These are phyloP conservation scores for Pocota personata DNA, from an alignment of 2,888 invertebrate species.

Conservation along the genomic window DNA sequence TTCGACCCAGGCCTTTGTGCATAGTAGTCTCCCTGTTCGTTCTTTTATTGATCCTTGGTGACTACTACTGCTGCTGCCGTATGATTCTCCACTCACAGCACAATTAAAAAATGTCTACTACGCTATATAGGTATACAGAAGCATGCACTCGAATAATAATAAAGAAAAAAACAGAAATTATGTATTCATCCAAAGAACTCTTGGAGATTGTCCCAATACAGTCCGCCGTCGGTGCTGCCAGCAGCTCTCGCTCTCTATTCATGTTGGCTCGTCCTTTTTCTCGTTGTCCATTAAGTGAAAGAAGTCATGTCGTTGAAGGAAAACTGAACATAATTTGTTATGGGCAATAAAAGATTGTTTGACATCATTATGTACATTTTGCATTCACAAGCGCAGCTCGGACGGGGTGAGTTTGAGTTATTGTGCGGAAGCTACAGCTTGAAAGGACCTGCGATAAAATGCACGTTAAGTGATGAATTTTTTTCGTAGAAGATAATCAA, in stretches of 20 bases:
- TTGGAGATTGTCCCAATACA: slow-evolving; percentile 37
- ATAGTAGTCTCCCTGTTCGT: slow-evolving; percentile 31
- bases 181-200: slow-evolving; percentile 49
- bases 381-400: slow-evolving; percentile 39
- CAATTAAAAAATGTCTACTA: slow-evolving; percentile 36
- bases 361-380: slow-evolving; percentile 66
- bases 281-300: slow-evolving; percentile 59
- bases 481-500: slow-evolving; percentile 56
- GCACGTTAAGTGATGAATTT: slow-evolving; percentile 55
- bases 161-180: background rate
- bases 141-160: background rate
- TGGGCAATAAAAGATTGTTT: slow-evolving; percentile 70
- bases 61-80: slow-evolving; percentile 33
- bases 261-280: slow-evolving; percentile 33
- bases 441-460: slow-evolving; percentile 58
- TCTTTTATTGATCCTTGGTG: slow-evolving; percentile 54
- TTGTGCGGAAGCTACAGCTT: slow-evolving; percentile 63
- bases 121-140: background rate
- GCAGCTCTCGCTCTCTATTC: background rate
- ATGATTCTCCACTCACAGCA: slow-evolving; percentile 30
- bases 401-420: slow-evolving; percentile 34
- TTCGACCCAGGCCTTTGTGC: slow-evolving; percentile 18
- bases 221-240: slow-evolving; percentile 3
- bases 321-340: slow-evolving; percentile 70
- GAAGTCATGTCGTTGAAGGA: slow-evolving; percentile 58